phyloP scores from a whole-genome alignment of 2,797 vertebrate species.

The Oceanodroma leucorhoa region DNA sequence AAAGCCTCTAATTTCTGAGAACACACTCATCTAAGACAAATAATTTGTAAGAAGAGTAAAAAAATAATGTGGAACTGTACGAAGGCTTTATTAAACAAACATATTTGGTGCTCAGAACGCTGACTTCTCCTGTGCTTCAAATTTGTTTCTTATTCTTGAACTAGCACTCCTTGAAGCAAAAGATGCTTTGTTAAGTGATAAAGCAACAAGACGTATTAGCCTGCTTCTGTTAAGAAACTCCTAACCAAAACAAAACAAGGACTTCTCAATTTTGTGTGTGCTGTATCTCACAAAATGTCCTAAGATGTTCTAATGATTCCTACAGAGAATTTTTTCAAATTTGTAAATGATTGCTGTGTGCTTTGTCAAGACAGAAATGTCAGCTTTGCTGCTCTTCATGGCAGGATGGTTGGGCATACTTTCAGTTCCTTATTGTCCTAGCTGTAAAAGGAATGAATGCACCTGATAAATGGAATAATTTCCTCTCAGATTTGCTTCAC shows the following conservation, averaged over 20 bases:
- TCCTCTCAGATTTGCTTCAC: not conserved
- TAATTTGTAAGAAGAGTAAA: conserved; percentile 35
- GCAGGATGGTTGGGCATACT: not conserved
- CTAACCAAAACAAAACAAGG: not conserved
- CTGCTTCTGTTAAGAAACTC: conserved; percentile 7
- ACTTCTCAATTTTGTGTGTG: not conserved
- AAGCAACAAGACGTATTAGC: conserved; percentile 17
- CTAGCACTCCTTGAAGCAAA: not conserved
- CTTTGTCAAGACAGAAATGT: not conserved
- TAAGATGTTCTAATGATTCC: not conserved
- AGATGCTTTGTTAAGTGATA: not conserved
- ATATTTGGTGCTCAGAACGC: not conserved
- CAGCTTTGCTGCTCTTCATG: not conserved
- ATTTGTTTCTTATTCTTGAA: not conserved
- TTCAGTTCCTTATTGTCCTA: not conserved
- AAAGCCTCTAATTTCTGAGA: conserved; percentile 57
- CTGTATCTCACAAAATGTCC: not conserved
- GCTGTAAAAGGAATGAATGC: not conserved
- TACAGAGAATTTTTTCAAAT: not conserved
- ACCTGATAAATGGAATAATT: not conserved
- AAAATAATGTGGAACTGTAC: not conserved
- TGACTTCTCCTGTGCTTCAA: not conserved
- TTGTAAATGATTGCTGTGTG: not conserved
- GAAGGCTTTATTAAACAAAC: conserved; percentile 18
- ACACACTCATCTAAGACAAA: conserved; percentile 31